Evolutionary conservation across 1,140 invertebrate genomes (phyloP), one percentile per base, ranked within the genome.

Genomic region (Cepaea nemoralis): DNA sequence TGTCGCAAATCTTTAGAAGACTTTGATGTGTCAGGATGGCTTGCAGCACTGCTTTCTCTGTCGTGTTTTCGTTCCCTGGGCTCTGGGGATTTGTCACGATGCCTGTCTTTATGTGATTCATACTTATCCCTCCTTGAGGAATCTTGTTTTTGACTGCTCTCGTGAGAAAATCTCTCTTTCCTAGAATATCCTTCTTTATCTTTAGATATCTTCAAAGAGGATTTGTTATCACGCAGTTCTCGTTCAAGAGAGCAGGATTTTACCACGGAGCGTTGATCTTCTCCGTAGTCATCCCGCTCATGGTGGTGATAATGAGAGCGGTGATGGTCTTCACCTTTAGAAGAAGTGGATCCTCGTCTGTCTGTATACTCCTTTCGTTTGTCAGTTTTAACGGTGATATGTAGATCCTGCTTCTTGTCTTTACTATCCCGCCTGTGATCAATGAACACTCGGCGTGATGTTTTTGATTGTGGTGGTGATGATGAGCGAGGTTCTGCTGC

Each of bases 371-470:
- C 50, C 16, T 69, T 78, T 14, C 33, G 19, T 45, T 69, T 69
- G 24, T 77, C 75, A 77, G 75, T 66, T 24, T 78, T 78, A 24
- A 78, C 77, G n/a, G 87, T 87, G n/a, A 86, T 86, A 66, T 86
- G 83, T 77, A 86, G 83, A 27, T 83, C 82, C 6, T 33, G 27
- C 66, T 71, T 83, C 22, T 77, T 77, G 1, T 86, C 86, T 79
- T 71, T 83, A 24, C 83, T 80, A 55, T 85, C 84, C 14, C 84
- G 82, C 31, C 82, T 84, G 35, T 83, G 82, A 16, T 80, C 79
- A 27, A 45, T 37, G 42, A 80, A 84, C 19, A 86, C 86, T 33
- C 85, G 69, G 42, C 85, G 70, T 27, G 82, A 69, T 27, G 84
- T 69, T 67, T 66, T 80, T 0, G 59, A 24, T 10, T 81, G 66